Percentiles rank a stretch among this genome's conserved stretches.
These are phyloP conservation scores for Heterotilapia buettikoferi DNA, from an alignment of 2,113 vertebrate genomes.

Conservation along the genomic window DNA sequence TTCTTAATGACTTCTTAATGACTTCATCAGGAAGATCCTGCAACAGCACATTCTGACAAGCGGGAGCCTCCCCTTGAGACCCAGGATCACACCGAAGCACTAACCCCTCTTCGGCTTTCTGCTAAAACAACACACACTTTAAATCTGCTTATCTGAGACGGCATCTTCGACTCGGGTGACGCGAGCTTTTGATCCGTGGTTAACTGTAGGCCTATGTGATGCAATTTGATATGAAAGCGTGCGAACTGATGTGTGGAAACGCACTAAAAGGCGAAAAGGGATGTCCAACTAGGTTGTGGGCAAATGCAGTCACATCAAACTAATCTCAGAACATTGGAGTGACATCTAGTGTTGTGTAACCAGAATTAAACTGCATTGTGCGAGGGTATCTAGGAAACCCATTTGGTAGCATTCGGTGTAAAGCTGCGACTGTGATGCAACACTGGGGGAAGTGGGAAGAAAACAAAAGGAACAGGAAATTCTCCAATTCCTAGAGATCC, in stretches of 20 bases:
- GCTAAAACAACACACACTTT: slow-evolving; percentile 51
- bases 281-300: slow-evolving; percentile 35
- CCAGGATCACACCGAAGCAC: slow-evolving; percentile 45
- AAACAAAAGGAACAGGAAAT: background rate
- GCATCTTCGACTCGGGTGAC: slow-evolving; percentile 33
- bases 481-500: background rate
- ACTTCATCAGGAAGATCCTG: slow-evolving; percentile 76
- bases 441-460: background rate
- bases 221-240: slow-evolving; percentile 41
- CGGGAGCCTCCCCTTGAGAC: slow-evolving; percentile 57
- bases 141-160: slow-evolving; percentile 59
- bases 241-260: slow-evolving; percentile 10
- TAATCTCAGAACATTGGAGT: slow-evolving; percentile 47
- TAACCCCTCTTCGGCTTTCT: slow-evolving; percentile 33
- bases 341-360: slow-evolving; percentile 54
- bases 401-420: background rate
- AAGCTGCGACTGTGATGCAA: slow-evolving; percentile 27
- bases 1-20: slow-evolving; percentile 80
- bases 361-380: slow-evolving; percentile 43
- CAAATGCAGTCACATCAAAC: slow-evolving; percentile 50
- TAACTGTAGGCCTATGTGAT: slow-evolving; percentile 21
- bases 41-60: slow-evolving; percentile 66
- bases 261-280: slow-evolving; percentile 30
- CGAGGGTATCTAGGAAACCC: slow-evolving; percentile 30
- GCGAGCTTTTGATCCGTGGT: slow-evolving; percentile 30